These are phyloP conservation scores for Catocala fraxini DNA, from an alignment of 2,888 invertebrate genomes.

Conservation along the genomic window DNA sequence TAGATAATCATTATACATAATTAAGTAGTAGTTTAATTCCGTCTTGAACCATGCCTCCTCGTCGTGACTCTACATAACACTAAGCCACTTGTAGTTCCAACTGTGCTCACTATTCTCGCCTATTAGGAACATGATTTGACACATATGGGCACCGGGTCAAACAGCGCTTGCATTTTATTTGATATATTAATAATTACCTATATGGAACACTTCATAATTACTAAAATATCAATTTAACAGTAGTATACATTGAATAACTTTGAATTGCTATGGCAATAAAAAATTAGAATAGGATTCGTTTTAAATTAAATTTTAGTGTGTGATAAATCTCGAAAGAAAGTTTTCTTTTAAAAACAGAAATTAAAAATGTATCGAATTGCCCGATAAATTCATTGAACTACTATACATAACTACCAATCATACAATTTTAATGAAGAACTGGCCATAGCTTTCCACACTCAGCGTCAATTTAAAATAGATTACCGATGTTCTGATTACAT, in stretches of 20 bases:
- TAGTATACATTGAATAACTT: not conserved
- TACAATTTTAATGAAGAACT: not conserved
- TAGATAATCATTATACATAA: slow-evolving; percentile 35
- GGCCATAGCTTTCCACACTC: not conserved
- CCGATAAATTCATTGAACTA: not conserved
- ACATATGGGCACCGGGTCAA: slow-evolving; percentile 61
- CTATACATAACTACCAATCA: not conserved
- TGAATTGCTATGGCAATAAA: not conserved
- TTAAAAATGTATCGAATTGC: not conserved
- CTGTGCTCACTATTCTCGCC: slow-evolving; percentile 37
- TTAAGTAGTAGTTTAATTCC: slow-evolving; percentile 42
- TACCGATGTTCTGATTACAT: slow-evolving; percentile 23
- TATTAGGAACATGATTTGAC: slow-evolving; percentile 75
- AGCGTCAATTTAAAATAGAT: slow-evolving; percentile 33
- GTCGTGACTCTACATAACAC: slow-evolving; percentile 38
- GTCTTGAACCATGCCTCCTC: slow-evolving; percentile 23
- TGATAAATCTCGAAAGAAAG: slow-evolving; percentile 4
- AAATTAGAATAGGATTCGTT: not conserved
- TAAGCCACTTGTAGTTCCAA: slow-evolving; percentile 46
- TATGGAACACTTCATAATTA: slow-evolving; percentile 1
- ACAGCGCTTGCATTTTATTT: slow-evolving; percentile 60
- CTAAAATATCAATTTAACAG: not conserved
- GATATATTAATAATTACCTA: slow-evolving; percentile 23
- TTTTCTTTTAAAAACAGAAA: not conserved
- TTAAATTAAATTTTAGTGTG: not conserved